Percentiles rank a stretch among this genome's conserved stretches.
Evolutionary conservation across 2,888 invertebrate genomes (phyloP).

Genomic region (Oasisia sp.): DNA sequence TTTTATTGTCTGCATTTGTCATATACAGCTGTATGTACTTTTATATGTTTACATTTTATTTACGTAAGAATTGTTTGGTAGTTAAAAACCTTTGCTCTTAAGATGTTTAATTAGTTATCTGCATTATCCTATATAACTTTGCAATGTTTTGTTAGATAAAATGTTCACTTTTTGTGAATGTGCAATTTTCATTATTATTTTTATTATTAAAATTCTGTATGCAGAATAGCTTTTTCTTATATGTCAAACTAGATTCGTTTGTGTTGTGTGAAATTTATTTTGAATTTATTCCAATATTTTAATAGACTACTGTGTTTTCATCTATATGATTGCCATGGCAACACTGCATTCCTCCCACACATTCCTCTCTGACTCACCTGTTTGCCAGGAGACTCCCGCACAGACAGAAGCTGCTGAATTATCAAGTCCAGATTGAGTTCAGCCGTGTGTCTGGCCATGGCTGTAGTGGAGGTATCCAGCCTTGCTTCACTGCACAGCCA

Average conservation of each 20-base stretch:
- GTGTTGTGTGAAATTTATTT: neutral
- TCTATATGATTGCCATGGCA: neutral
- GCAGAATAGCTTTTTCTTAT: neutral
- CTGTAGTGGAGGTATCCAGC: neutral
- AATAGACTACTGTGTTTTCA: neutral
- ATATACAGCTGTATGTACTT: too few relatives aligned
- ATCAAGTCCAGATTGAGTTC: slow-evolving; percentile 57
- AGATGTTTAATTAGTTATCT: neutral
- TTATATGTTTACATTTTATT: too few relatives aligned
- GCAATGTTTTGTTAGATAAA: neutral
- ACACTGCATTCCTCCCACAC: neutral
- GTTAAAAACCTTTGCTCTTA: neutral
- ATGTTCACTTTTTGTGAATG: neutral
- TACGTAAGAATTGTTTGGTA: neutral
- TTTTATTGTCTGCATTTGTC: neutral
- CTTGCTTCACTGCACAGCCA: neutral
- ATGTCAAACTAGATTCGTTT: neutral
- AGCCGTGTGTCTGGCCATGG: neutral
- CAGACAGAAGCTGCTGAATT: slow-evolving; percentile 58
- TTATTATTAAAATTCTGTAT: neutral
- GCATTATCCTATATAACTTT: neutral
- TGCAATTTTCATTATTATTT: neutral
- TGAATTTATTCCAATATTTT: neutral
- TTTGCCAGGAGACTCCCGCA: slow-evolving; percentile 57
- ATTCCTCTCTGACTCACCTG: slow-evolving; percentile 48